Conservation (phyloP, 2,797 vertebrate genomes). For the Microhierax caerulescens region DNA sequence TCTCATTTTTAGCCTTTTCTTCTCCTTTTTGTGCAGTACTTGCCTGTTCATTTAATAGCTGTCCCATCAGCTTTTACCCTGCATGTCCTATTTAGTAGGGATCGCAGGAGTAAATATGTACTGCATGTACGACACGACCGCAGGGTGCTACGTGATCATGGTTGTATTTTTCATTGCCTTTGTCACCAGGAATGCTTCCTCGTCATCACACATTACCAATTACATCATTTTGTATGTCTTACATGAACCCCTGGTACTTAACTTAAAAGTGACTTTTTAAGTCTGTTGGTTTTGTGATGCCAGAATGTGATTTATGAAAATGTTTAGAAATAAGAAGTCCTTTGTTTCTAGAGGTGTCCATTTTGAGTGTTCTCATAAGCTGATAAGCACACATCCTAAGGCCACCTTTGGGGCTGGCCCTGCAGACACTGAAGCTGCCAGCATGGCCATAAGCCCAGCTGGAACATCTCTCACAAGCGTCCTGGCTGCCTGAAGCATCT, state of each 20-base stretch:
- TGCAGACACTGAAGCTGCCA: neutral
- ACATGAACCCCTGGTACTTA: neutral
- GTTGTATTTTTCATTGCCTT: neutral
- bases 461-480: neutral
- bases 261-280: neutral
- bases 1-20: neutral
- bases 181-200: neutral
- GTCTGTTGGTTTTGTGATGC: neutral
- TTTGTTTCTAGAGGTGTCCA: neutral
- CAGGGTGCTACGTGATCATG: accelerated
- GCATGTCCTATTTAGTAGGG: neutral
- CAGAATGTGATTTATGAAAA: neutral
- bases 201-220: neutral
- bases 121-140: accelerated
- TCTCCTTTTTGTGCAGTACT: neutral
- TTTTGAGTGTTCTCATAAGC: neutral
- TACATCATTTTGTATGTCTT: neutral
- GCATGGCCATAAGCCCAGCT: neutral
- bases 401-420: neutral
- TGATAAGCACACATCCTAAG: neutral
- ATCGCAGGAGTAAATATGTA: neutral
- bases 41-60: neutral
- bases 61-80: neutral
- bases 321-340: neutral
- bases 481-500: neutral